Conservation (phyloP, 2,888 invertebrate species). For the Tiliacea aurago region DNA sequence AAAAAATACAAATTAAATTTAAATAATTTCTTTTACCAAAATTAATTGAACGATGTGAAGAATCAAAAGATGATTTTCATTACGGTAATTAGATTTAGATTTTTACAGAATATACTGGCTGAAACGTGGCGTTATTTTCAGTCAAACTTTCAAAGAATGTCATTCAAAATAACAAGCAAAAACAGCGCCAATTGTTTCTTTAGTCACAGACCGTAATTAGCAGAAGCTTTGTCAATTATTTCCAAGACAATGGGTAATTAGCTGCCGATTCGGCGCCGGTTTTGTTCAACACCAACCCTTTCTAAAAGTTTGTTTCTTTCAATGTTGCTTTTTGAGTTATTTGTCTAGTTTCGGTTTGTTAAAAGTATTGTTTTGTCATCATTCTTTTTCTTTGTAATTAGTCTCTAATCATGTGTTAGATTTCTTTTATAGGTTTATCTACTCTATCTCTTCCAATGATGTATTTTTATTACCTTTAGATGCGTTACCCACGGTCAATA, state of each 20-base stretch:
- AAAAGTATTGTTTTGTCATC: not conserved
- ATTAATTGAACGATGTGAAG: no score
- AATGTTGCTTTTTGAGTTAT: constrained; percentile 22
- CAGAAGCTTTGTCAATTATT: constrained; percentile 51
- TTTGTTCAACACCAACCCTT: constrained; percentile 42
- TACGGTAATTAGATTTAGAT: no score
- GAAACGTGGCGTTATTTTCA: not conserved
- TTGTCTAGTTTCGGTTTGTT: constrained; percentile 2
- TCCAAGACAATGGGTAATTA: constrained; percentile 55
- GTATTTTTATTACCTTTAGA: no score
- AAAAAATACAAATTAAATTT: no score
- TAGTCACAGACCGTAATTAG: constrained; percentile 52
- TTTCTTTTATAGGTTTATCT: no score
- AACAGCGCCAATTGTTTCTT: constrained; percentile 33
- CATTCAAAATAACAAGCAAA: constrained; percentile 14
- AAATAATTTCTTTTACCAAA: no score
- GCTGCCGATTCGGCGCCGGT: constrained; percentile 35
- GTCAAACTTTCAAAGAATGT: constrained; percentile 36
- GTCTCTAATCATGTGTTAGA: not conserved
- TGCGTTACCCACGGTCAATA: no score
- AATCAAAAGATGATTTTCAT: no score
- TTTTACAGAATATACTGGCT: no score
- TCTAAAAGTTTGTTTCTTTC: constrained; percentile 37
- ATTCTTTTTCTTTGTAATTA: not conserved
- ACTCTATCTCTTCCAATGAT: no score